These are phyloP conservation scores for Pseudachorutes palmiensis DNA, from an alignment of 1,140 invertebrate species.

Conservation along the genomic window DNA sequence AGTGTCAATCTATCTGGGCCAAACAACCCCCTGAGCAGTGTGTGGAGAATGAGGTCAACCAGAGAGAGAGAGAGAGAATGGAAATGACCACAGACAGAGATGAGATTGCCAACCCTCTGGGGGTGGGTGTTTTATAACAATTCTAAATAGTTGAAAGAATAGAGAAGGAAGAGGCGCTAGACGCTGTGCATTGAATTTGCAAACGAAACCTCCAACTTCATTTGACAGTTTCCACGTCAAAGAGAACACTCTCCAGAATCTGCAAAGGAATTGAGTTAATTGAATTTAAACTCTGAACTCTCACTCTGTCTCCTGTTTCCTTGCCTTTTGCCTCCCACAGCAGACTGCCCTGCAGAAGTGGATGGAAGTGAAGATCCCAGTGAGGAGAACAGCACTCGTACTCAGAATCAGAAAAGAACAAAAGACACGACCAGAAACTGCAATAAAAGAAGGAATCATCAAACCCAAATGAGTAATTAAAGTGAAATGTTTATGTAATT, in stretches of 20 bases:
- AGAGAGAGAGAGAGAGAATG: too few relatives aligned
- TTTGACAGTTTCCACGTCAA: constrained; percentile 18
- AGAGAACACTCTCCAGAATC: constrained; percentile 12
- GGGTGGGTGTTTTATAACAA: too few relatives aligned
- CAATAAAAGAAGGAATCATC: neutral
- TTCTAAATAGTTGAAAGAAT: too few relatives aligned
- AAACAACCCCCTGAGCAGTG: too few relatives aligned
- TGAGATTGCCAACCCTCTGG: too few relatives aligned
- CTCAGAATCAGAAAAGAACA: constrained; percentile 17
- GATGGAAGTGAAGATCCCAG: constrained; percentile 8
- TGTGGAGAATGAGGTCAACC: too few relatives aligned
- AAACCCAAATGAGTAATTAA: neutral
- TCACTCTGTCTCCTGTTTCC: too few relatives aligned
- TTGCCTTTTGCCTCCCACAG: constrained; percentile 12
- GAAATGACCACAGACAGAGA: too few relatives aligned
- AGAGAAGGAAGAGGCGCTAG: too few relatives aligned
- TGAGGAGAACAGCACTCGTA: neutral
- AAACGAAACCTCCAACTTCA: too few relatives aligned
- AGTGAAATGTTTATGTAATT: neutral
- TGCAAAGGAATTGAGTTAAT: neutral
- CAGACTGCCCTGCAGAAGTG: constrained; percentile 13
- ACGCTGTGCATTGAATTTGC: too few relatives aligned
- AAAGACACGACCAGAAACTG: constrained; percentile 19
- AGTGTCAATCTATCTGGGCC: too few relatives aligned
- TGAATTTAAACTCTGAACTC: neutral